Evolutionary conservation across 2,113 vertebrate genomes (phyloP).

Genomic region (Paracanthobrama guichenoti): DNA sequence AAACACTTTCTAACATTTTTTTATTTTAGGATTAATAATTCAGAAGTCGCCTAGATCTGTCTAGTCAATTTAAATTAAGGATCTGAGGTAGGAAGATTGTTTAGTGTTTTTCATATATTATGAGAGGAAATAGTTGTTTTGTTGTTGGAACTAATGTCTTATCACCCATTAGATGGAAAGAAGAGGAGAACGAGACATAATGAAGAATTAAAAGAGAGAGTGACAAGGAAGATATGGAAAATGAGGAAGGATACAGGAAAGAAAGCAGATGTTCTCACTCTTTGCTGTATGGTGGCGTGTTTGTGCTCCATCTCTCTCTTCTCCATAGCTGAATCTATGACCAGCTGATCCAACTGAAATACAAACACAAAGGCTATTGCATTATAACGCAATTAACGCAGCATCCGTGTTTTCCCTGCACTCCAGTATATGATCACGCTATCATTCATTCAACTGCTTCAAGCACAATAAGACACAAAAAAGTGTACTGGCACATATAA

Average conservation of each 20-base stretch:
- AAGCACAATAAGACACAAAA: too few relatives aligned
- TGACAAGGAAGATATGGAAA: background rate
- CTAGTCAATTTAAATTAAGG: background rate
- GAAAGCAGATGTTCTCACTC: constrained; percentile 76
- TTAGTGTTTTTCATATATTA: background rate
- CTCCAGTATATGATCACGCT: too few relatives aligned
- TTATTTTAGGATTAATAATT: constrained; percentile 2
- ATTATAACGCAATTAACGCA: background rate
- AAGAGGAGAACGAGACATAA: background rate
- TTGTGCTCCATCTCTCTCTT: constrained; percentile 97
- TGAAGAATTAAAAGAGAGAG: background rate
- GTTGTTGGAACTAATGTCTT: background rate
- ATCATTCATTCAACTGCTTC: too few relatives aligned
- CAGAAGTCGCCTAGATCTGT: background rate
- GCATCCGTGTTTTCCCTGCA: too few relatives aligned
- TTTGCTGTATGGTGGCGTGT: constrained; percentile 91
- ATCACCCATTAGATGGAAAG: background rate
- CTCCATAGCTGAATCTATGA: constrained; percentile 93
- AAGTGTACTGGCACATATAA: too few relatives aligned
- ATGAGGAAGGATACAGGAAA: background rate
- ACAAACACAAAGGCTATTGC: constrained; percentile 35
- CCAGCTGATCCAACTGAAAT: constrained; percentile 90
- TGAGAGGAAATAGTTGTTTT: background rate
- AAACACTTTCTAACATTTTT: background rate
- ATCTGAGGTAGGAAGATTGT: background rate